A percentile compares a stretch with the other conserved stretches of the same genome.
Evolutionary conservation across 1,140 invertebrate genomes (phyloP).

Genomic region (Drosophila arizonae): DNA sequence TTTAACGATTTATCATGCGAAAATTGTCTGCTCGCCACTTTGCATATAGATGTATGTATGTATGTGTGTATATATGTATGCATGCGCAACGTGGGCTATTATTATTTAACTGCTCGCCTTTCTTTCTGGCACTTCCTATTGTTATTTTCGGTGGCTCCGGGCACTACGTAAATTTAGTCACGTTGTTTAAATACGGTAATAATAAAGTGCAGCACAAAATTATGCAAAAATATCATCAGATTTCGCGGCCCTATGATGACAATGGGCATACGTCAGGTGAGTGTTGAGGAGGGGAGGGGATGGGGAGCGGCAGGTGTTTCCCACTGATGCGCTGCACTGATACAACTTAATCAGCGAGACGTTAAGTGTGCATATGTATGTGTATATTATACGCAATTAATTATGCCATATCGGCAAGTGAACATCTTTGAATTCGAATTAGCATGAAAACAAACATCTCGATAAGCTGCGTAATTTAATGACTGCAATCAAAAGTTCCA

Average conservation of each 20-base stretch:
- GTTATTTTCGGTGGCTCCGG: slow-evolving; percentile 7
- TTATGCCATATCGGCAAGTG: slow-evolving; percentile 62
- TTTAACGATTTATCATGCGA: slow-evolving; percentile 81
- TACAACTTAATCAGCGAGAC: slow-evolving; percentile 69
- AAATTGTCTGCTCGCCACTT: slow-evolving; percentile 75
- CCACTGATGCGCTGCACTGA: slow-evolving; percentile 60
- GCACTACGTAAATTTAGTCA: slow-evolving; percentile 78
- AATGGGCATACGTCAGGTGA: slow-evolving; percentile 67
- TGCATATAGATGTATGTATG: slow-evolving; percentile 51
- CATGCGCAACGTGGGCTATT: slow-evolving; percentile 52
- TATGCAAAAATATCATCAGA: slow-evolving; percentile 68
- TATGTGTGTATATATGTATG: no score
- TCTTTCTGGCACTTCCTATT: slow-evolving; percentile 47
- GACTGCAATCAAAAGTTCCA: slow-evolving; percentile 30
- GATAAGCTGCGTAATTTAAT: slow-evolving; percentile 73
- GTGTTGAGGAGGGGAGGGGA: neutral
- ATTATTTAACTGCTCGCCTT: slow-evolving; percentile 71
- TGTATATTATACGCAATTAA: slow-evolving; percentile 72
- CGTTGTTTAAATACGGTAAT: slow-evolving; percentile 63
- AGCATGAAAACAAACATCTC: slow-evolving; percentile 61
- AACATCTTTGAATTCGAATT: slow-evolving; percentile 68
- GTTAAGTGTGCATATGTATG: slow-evolving; percentile 4
- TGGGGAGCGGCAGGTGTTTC: slow-evolving; percentile 1
- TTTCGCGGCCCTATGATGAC: slow-evolving; percentile 70
- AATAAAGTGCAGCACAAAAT: slow-evolving; percentile 72